Conservation (phyloP, 2,113 vertebrate genomes). For the Nanorana parkeri region DNA sequence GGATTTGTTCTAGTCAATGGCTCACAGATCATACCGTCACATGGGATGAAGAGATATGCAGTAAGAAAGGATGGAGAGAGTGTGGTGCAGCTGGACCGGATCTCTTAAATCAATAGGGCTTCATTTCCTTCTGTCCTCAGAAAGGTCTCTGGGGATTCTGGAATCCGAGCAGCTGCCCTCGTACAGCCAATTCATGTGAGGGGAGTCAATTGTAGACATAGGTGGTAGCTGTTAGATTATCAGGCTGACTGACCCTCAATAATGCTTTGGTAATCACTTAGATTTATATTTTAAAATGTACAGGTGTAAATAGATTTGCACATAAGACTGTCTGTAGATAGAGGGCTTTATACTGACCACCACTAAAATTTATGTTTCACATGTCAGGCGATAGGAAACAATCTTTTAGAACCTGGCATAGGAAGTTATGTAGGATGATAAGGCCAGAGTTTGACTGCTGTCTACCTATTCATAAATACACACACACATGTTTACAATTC, state of each 20-base stretch:
- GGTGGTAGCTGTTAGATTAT: neutral
- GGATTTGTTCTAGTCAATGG: neutral
- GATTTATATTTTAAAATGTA: no score
- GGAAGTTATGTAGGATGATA: no score
- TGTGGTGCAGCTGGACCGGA: constrained; percentile 27
- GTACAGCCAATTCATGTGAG: neutral
- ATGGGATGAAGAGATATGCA: neutral
- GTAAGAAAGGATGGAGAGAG: constrained; percentile 10
- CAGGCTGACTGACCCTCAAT: neutral
- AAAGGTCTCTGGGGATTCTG: constrained; percentile 12
- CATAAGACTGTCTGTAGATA: no score
- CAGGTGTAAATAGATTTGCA: no score
- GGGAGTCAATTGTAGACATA: neutral
- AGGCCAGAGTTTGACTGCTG: no score
- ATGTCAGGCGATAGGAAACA: no score
- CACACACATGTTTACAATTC: no score
- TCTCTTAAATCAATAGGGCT: constrained; percentile 33
- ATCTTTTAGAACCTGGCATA: no score
- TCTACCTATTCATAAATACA: no score
- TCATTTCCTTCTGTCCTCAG: constrained; percentile 30
- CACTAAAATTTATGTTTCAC: no score
- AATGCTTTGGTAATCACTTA: no score
- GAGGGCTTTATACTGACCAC: no score
- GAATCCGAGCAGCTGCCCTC: constrained; percentile 12
- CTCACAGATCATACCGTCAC: neutral